A percentile compares a stretch with the other conserved stretches of the same genome.
Evolutionary conservation across 2,113 vertebrate species (phyloP).

Genomic region (Montifringilla adamsi): DNA sequence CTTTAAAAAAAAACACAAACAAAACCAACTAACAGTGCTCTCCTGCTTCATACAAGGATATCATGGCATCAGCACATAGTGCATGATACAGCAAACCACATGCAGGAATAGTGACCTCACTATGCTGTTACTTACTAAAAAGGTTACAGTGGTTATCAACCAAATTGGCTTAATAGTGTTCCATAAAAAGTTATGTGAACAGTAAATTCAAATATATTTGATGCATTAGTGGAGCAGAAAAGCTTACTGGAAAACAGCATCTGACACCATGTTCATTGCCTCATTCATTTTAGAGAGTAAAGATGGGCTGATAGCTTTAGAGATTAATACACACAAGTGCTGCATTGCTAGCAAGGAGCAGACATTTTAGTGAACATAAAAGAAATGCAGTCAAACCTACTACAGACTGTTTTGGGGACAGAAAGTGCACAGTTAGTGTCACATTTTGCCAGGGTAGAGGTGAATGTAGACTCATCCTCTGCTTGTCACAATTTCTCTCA

Average conservation of each 20-base stretch:
- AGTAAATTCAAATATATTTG: slow-evolving; percentile 61
- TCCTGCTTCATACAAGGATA: background rate
- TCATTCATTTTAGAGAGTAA: slow-evolving; percentile 14
- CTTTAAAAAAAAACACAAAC: background rate
- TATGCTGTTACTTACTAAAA: slow-evolving; percentile 29
- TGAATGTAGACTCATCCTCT: background rate
- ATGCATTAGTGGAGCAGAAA: slow-evolving; percentile 51
- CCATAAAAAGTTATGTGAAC: slow-evolving; percentile 62
- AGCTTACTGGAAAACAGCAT: slow-evolving; percentile 41
- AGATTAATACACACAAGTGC: background rate
- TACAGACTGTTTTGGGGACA: background rate
- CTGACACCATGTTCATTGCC: slow-evolving; percentile 43
- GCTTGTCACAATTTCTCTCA: background rate
- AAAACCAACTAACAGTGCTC: background rate
- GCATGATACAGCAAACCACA: slow-evolving; percentile 25
- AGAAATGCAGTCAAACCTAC: background rate
- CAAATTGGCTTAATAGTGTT: slow-evolving; percentile 40
- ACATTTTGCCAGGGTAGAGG: background rate
- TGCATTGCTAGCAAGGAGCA: background rate
- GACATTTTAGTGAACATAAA: background rate
- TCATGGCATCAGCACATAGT: background rate
- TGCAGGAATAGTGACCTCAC: slow-evolving; percentile 52
- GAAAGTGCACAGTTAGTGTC: background rate
- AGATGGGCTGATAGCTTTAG: slow-evolving; percentile 17
- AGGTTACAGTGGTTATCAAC: slow-evolving; percentile 22